Evolutionary conservation across 2,888 invertebrate genomes (phyloP), one percentile per base, ranked within the genome.

Genomic region (Hoplodrina blanda): DNA sequence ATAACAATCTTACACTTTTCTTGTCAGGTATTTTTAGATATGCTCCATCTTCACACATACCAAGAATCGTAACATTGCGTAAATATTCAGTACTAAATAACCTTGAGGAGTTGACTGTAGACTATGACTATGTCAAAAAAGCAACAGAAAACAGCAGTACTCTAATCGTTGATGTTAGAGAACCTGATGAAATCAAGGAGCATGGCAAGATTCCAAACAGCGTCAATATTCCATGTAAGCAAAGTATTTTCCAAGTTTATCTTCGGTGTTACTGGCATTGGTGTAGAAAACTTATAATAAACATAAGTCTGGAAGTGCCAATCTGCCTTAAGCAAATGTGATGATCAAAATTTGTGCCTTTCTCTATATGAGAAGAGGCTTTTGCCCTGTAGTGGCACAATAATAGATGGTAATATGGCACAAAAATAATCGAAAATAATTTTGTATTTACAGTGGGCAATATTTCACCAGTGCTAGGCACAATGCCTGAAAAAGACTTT

Each of bases 101-200:
- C 53, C 30, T 85, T n/a, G 90, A 92, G 68, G 84, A 88, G 17
- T 81, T 91, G 69, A 88, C 89, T 77, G 95, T 94, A 55, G 94
- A 94, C 78, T 93, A 91, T 85, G 91, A 94, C 49, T 91, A 95
- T 86, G 96, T 96, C 52, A 90, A 96, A 87, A 90, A 88, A 76
- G 94, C 92, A 44, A 89, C 88, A 66, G 52, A 71, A 5, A 84
- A 90, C 73, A 82, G 79, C 20, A 87, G 90, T 69, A 85, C 91
- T 68, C 85, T 97, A 19, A 96, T 98, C 37, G 96, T 98, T 74
- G 98, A 98, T 94, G 98, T 98, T 0, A 97, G 98, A 79, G 98
- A 98, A 88, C 97, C 97, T 44, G 91, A 96, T 15, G 98, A 98
- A 92, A 90, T 98, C 13, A 91, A 96, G 75, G 97, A 97, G 87